These are phyloP conservation scores for Scylla paramamosain DNA, from an alignment of 1,140 invertebrate species.

Conservation along the genomic window DNA sequence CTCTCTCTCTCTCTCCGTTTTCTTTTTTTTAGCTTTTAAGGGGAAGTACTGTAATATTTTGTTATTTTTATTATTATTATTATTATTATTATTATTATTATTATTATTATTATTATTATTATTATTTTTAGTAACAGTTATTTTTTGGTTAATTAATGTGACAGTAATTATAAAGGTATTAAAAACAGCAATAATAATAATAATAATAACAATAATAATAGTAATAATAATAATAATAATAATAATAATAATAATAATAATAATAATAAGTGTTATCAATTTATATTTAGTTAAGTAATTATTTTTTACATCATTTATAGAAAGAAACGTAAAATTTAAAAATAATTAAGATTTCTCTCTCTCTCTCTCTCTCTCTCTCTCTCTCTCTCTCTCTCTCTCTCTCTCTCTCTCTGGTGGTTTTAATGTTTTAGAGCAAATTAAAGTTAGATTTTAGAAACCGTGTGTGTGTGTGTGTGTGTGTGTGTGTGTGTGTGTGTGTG, in stretches of 20 bases:
- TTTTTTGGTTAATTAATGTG: background rate
- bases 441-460: no score
- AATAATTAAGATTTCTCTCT: no score
- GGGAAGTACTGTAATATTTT: background rate
- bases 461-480: no score
- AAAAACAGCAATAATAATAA: background rate
- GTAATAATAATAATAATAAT: background rate
- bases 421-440: no score
- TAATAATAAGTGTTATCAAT: background rate
- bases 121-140: background rate
- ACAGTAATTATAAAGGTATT: background rate
- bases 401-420: no score
- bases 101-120: background rate
- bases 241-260: background rate
- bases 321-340: no score
- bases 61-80: slow-evolving; percentile 38
- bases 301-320: no score
- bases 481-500: no score
- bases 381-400: no score
- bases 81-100: background rate
- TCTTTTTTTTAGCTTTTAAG: background rate
- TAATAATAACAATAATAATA: background rate
- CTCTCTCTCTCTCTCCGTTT: background rate
- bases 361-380: no score
- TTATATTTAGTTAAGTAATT: no score